phyloP scores from a whole-genome alignment of 2,888 invertebrate species.

The Idaea dimidiata region DNA sequence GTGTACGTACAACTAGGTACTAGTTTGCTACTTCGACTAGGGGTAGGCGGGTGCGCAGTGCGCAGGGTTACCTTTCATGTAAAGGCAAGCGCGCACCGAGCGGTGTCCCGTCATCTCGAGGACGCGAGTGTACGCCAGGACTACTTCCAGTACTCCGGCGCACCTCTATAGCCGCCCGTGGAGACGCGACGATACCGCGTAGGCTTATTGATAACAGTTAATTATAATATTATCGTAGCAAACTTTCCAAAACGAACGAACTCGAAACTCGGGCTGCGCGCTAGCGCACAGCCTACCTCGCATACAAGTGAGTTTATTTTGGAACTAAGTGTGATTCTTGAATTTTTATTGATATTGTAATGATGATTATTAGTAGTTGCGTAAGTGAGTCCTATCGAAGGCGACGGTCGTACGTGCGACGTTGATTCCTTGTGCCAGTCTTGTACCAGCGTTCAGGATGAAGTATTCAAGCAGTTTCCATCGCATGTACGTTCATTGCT shows the following conservation, averaged over 20 bases:
- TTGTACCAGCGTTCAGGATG: slow-evolving; percentile 17
- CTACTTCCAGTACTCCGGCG: slow-evolving; percentile 31
- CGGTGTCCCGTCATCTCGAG: not conserved
- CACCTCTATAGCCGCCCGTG: slow-evolving; percentile 56
- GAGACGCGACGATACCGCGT: slow-evolving; percentile 76
- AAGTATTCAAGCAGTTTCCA: slow-evolving; percentile 27
- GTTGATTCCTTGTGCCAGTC: slow-evolving; percentile 6
- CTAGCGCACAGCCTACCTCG: slow-evolving; percentile 84
- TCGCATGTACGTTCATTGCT: slow-evolving; percentile 58
- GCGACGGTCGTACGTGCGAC: slow-evolving; percentile 57
- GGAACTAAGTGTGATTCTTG: slow-evolving; percentile 89
- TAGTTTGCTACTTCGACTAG: slow-evolving; percentile 3
- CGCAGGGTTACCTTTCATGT: slow-evolving; percentile 25
- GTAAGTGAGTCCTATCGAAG: slow-evolving; percentile 69
- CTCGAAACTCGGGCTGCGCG: slow-evolving; percentile 82
- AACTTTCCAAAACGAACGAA: slow-evolving; percentile 82
- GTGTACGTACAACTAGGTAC: slow-evolving; percentile 12
- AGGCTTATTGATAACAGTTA: slow-evolving; percentile 79
- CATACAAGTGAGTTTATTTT: slow-evolving; percentile 89
- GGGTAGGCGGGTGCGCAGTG: slow-evolving; percentile 19
- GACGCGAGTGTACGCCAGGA: slow-evolving; percentile 30
- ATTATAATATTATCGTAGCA: slow-evolving; percentile 81
- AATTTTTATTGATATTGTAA: slow-evolving; percentile 82
- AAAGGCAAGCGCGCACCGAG: slow-evolving; percentile 13
- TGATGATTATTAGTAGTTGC: slow-evolving; percentile 80